Percentiles rank a stretch among this genome's conserved stretches.
Conservation (phyloP, 2,888 invertebrate species). For the Axea sp. region DNA sequence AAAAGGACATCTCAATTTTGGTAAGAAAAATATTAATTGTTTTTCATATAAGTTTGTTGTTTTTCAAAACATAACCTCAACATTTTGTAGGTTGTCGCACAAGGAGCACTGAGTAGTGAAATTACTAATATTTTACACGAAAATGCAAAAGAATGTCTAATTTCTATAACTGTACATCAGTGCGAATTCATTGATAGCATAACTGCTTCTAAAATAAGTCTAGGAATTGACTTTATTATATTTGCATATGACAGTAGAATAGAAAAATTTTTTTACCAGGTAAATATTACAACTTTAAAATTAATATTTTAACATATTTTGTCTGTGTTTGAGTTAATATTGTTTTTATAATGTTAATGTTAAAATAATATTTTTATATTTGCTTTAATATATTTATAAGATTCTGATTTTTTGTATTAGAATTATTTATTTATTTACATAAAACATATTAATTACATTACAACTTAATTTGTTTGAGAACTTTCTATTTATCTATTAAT, state of each 20-base stretch:
- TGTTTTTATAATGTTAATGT: too few species aligned
- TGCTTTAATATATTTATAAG: too few species aligned
- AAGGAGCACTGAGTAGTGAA: slow-evolving; percentile 69
- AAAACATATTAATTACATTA: too few species aligned
- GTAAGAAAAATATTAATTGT: slow-evolving; percentile 8
- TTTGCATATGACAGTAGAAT: slow-evolving; percentile 72
- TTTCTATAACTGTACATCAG: slow-evolving; percentile 69
- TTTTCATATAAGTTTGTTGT: not conserved
- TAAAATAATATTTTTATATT: too few species aligned
- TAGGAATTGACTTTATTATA: slow-evolving; percentile 73
- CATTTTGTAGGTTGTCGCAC: slow-evolving; percentile 70
- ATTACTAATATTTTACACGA: slow-evolving; percentile 69
- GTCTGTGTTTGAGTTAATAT: not conserved
- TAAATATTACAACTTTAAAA: slow-evolving; percentile 34
- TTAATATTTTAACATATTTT: not conserved
- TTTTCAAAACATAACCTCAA: slow-evolving; percentile 20
- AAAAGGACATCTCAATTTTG: slow-evolving; percentile 29
- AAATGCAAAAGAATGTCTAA: slow-evolving; percentile 65
- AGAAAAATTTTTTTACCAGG: slow-evolving; percentile 68
- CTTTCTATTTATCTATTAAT: too few species aligned
- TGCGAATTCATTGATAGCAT: slow-evolving; percentile 72
- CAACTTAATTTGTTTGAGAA: too few species aligned
- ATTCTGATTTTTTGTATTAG: too few species aligned
- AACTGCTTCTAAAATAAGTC: slow-evolving; percentile 57
- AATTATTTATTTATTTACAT: too few species aligned